These are phyloP conservation scores for Alectura lathami DNA, from an alignment of 2,113 vertebrate genomes.

Conservation along the genomic window DNA sequence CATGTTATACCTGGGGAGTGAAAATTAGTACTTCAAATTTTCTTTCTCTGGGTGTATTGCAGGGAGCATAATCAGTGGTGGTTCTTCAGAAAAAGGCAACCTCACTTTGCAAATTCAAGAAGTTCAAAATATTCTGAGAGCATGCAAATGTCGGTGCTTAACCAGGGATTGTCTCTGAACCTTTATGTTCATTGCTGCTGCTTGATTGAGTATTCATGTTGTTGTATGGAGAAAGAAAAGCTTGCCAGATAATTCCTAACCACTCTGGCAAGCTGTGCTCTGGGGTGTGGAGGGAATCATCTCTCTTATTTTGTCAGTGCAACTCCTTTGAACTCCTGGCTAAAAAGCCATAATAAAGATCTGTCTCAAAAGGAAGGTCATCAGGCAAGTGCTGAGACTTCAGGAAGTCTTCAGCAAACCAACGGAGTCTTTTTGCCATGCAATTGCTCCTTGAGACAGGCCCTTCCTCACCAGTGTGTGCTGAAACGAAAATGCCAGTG, in stretches of 20 bases:
- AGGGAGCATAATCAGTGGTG: not conserved
- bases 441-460: slow-evolving; percentile 10
- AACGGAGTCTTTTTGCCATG: not conserved
- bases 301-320: slow-evolving; percentile 21
- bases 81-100: not conserved
- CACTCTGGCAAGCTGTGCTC: not conserved
- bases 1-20: not conserved
- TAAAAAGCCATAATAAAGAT: slow-evolving; percentile 37
- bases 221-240: slow-evolving; percentile 29
- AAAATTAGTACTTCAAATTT: not conserved
- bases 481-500: not conserved
- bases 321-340: slow-evolving; percentile 6
- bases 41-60: not conserved
- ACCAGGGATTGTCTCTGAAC: slow-evolving; percentile 36
- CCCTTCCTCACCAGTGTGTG: not conserved
- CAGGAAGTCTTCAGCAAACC: slow-evolving; percentile 23
- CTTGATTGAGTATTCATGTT: slow-evolving; percentile 52
- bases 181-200: not conserved
- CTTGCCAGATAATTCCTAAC: not conserved
- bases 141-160: slow-evolving; percentile 34
- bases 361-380: slow-evolving; percentile 21
- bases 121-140: not conserved
- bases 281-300: slow-evolving; percentile 17
- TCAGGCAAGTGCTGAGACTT: slow-evolving; percentile 34
- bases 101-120: slow-evolving; percentile 5